Percentiles rank a stretch among this genome's conserved stretches.
These are phyloP conservation scores for Phalacrocorax pelagicus DNA, from an alignment of 2,113 vertebrate genomes.

Conservation along the genomic window DNA sequence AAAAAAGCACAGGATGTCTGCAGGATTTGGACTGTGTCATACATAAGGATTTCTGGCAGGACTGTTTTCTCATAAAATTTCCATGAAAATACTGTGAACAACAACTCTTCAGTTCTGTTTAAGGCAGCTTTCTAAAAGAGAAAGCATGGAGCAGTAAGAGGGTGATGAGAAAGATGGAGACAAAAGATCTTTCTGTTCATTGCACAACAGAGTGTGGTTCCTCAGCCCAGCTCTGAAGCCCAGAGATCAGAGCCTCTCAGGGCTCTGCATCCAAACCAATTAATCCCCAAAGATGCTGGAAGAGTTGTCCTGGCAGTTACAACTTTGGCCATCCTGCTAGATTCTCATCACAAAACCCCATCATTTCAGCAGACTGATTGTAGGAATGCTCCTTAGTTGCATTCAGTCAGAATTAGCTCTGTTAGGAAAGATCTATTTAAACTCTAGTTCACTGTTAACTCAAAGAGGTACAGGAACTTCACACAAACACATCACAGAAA, in stretches of 20 bases:
- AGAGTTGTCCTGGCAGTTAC: not conserved
- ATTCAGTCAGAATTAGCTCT: not conserved
- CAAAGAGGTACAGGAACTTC: not conserved
- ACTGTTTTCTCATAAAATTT: not conserved
- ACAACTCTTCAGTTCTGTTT: not conserved
- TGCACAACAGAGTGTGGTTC: not conserved
- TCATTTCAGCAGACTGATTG: not conserved
- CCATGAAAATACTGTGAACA: not conserved
- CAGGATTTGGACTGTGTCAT: not conserved
- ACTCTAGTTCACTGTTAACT: not conserved
- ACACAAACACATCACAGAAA: not conserved
- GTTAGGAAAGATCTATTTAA: not conserved
- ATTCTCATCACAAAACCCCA: not conserved
- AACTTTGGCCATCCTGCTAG: not conserved
- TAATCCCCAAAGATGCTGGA: not conserved
- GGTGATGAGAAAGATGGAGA: not conserved
- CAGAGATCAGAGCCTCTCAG: not conserved
- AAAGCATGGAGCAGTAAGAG: not conserved
- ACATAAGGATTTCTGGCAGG: not conserved
- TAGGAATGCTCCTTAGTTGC: not conserved
- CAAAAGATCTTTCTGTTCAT: not conserved
- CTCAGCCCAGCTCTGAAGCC: not conserved
- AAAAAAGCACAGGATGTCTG: not conserved
- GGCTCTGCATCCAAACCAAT: not conserved
- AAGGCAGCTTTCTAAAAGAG: not conserved